Base-by-base conservation (phyloP, 2,888 invertebrate genomes). In the Thecophora atra region DNA sequence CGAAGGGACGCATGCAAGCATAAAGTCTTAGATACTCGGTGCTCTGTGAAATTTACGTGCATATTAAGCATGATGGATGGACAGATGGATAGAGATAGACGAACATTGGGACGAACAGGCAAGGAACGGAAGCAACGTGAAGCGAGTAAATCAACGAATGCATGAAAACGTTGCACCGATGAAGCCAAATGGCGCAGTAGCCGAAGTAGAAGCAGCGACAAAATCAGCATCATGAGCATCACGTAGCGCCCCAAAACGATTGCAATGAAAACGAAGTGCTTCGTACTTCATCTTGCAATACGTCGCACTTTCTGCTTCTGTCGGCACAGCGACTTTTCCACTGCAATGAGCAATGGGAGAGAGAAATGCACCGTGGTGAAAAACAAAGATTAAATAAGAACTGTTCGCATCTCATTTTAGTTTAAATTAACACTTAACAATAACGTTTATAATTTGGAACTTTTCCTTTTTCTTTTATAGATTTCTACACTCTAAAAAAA, bases 11-110 rank as follows among this genome's bases (percentile, higher is more conserved):
- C 74, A 74, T 70, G 52, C 72, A 73, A 74, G 74, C 70, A 68
- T 72, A 75, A 75, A 74, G 56, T 71, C 63, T 26, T 74, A 75
- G 75, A 75, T 75, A 75, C 69, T 73, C 72, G 71, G 54, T n/a
- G 21, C 15, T 67, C 30, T 17, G 56, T 60, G 60, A 66, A 66
- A 66, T 58, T 71, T 71, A 60, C 54, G 64, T 47, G 51, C 66
- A 71, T 37, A 37, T 60, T 58, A 58, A 58, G 58, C 56, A 42
- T 68, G 68, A 68, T 24, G 58, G 44, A 68, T 68, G 51, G 11
- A 30, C 24, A n/a, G 21, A 21, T n/a, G 24, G 42, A 42, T 63
- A 7, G 17, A 11, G 44, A 4, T 44, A 37, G 24, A 26, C 28
- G 58, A 24, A 58, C 15, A 28, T 17, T 15, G 15, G 3, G 2